phyloP scores from a whole-genome alignment of 37 sponge, comb jelly and placozoan genomes.

The Petrosia ficiformis region DNA sequence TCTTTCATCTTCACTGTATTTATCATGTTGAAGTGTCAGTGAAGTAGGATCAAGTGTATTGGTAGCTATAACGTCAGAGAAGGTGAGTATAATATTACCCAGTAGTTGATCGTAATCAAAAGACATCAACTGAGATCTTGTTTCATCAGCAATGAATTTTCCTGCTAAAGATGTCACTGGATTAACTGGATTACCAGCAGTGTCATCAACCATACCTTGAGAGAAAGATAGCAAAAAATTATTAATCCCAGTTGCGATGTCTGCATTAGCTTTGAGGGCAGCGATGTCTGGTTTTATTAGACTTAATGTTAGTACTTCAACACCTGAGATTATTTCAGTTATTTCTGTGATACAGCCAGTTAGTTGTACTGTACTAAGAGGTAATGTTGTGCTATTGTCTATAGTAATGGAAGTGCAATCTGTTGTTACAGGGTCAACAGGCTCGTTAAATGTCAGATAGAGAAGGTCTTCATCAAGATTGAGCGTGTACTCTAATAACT shows the following conservation, averaged over 20 bases:
- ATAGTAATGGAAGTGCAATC: conserved; percentile 69
- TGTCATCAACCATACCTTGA: conserved; percentile 50
- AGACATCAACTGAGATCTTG: conserved; percentile 61
- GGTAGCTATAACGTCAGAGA: conserved; percentile 82
- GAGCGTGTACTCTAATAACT: conserved; percentile 53
- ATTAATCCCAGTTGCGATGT: conserved; percentile 43
- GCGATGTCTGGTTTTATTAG: conserved; percentile 50
- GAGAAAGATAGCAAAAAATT: conserved; percentile 67
- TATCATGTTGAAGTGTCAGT: conserved; percentile 76
- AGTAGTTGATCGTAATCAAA: conserved; percentile 74
- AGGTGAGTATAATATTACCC: conserved; percentile 72
- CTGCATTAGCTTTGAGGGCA: conserved; percentile 54
- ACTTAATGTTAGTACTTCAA: conserved; percentile 44
- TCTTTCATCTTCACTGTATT: conserved; percentile 23
- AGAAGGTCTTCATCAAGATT: conserved; percentile 76
- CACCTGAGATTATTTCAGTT: conserved; percentile 22
- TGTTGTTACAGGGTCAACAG: conserved; percentile 34
- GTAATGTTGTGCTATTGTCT: conserved; percentile 16
- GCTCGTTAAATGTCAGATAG: conserved; percentile 83
- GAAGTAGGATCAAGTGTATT: conserved; percentile 70
- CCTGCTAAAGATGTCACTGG: neutral
- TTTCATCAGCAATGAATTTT: conserved; percentile 63
- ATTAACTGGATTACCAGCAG: conserved; percentile 33
- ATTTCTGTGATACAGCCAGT: conserved; percentile 55
- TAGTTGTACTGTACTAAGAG: conserved; percentile 28